Conservation (phyloP, 2,888 invertebrate species). For the Drosophila prostipennis region DNA sequence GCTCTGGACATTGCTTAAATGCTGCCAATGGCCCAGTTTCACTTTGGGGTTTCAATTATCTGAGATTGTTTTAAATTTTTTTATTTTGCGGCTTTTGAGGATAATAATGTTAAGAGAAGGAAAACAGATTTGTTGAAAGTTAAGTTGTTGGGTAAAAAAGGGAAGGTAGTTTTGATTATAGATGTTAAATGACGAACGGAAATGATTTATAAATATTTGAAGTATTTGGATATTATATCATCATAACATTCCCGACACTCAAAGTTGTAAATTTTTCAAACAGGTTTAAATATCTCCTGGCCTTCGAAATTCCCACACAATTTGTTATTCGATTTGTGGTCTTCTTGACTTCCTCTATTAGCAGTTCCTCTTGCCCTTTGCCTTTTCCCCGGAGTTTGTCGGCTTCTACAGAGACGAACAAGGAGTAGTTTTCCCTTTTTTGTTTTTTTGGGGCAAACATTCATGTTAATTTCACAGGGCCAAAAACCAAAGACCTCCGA, state of each 20-base stretch:
- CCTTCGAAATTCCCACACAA: slow-evolving; percentile 14
- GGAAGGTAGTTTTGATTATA: not conserved
- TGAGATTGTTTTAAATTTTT: slow-evolving; percentile 22
- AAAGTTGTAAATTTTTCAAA: too few relatives aligned
- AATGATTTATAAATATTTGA: too few relatives aligned
- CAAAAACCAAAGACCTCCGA: slow-evolving; percentile 1
- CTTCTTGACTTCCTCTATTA: slow-evolving; percentile 37
- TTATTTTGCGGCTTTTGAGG: not conserved
- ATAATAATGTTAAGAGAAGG: not conserved
- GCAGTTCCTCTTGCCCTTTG: slow-evolving; percentile 9
- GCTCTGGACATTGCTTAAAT: slow-evolving; percentile 39
- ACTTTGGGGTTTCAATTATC: slow-evolving; percentile 40
- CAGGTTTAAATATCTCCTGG: not conserved
- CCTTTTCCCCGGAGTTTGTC: slow-evolving; percentile 4
- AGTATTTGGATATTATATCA: too few relatives aligned
- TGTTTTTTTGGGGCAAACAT: slow-evolving; percentile 33
- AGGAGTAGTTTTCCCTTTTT: slow-evolving; percentile 28
- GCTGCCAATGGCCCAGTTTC: slow-evolving; percentile 37
- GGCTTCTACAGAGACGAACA: slow-evolving; percentile 29
- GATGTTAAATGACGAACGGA: not conserved
- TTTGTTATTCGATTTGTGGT: slow-evolving; percentile 24
- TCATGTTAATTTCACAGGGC: slow-evolving; percentile 41
- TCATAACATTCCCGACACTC: too few relatives aligned
- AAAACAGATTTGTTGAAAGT: slow-evolving; percentile 9
- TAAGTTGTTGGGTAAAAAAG: not conserved